A percentile compares a stretch with the other conserved stretches of the same genome.
phyloP scores from a whole-genome alignment of 2,888 invertebrate genomes.

The Amblyjoppa fuscipennis region DNA sequence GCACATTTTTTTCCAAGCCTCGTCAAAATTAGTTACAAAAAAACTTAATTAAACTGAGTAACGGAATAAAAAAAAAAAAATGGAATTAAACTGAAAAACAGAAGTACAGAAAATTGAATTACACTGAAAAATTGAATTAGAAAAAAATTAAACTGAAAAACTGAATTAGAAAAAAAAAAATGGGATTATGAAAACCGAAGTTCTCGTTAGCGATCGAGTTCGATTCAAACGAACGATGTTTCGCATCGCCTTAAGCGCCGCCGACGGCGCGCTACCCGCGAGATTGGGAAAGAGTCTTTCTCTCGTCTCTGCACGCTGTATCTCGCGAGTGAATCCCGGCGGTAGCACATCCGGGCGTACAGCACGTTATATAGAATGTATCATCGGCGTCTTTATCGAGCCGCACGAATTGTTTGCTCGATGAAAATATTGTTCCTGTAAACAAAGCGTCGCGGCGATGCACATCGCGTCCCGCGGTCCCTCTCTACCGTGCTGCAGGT shows the following conservation, averaged over 20 bases:
- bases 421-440: slow-evolving; percentile 85
- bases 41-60: too few relatives aligned
- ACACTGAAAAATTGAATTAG: too few relatives aligned
- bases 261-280: neutral
- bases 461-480: slow-evolving; percentile 49
- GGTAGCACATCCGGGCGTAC: slow-evolving; percentile 47
- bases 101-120: too few relatives aligned
- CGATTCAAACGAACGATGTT: too few relatives aligned
- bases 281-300: neutral
- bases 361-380: slow-evolving; percentile 53
- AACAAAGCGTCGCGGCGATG: slow-evolving; percentile 79
- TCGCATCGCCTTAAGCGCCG: neutral
- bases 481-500: slow-evolving; percentile 69
- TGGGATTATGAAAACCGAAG: too few relatives aligned
- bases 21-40: too few relatives aligned
- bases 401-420: slow-evolving; percentile 83
- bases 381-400: slow-evolving; percentile 81
- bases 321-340: slow-evolving; percentile 43
- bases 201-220: too few relatives aligned
- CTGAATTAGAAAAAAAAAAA: too few relatives aligned
- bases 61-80: too few relatives aligned
- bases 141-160: too few relatives aligned
- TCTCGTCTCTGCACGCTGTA: neutral
- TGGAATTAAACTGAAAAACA: too few relatives aligned
- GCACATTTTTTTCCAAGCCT: too few relatives aligned